These are phyloP conservation scores for Trachelus tabidus DNA, from an alignment of 2,888 invertebrate genomes.

Conservation along the genomic window DNA sequence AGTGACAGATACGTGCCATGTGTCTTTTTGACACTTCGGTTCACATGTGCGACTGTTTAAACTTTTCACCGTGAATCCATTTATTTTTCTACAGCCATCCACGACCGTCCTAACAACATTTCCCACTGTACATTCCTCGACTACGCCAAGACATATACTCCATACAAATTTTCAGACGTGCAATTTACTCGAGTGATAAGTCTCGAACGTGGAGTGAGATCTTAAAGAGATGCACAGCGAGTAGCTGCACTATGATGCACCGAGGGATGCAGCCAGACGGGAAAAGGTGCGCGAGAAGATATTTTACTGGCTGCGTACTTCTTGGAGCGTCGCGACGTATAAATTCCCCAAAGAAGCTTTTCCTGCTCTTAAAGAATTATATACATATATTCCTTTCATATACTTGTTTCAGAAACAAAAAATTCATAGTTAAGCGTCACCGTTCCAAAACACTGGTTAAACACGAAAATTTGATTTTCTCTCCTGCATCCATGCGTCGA, in stretches of 20 bases:
- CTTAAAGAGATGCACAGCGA: neutral
- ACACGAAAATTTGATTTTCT: neutral
- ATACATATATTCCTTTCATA: neutral
- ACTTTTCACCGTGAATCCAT: neutral
- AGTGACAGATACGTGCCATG: neutral
- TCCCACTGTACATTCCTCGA: neutral
- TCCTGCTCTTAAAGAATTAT: neutral
- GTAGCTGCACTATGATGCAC: neutral
- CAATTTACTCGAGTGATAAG: neutral
- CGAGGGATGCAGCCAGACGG: neutral
- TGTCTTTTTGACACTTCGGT: neutral
- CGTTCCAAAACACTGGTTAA: neutral
- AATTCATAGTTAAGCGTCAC: neutral
- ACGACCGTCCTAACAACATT: neutral
- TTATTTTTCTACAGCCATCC: neutral
- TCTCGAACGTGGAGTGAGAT: neutral
- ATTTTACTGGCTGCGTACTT: neutral
- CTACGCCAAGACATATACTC: neutral
- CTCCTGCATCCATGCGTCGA: neutral
- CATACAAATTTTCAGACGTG: neutral
- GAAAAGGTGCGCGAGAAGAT: neutral
- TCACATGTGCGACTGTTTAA: neutral
- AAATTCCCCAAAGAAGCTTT: neutral
- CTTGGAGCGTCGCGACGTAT: neutral
- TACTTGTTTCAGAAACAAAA: neutral